Evolutionary conservation across 92 coral and sea anemone genomes (phyloP).

Genomic region (Phymanthus crucifer): DNA sequence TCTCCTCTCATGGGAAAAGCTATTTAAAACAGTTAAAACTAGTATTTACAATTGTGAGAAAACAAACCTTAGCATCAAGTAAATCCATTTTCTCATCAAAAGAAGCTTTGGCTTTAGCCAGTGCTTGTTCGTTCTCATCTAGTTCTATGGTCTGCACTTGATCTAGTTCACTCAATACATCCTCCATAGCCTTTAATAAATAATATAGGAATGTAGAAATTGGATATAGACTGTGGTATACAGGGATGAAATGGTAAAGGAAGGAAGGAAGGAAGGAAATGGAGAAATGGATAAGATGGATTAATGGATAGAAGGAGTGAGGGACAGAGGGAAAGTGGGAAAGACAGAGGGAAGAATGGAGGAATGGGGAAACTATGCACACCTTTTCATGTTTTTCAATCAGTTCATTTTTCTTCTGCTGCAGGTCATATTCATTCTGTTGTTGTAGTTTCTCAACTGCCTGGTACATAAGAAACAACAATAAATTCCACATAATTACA

Average conservation of each 20-base stretch:
- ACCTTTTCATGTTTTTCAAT: slow-evolving; percentile 93
- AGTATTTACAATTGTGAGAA: no score
- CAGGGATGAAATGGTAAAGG: no score
- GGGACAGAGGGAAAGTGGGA: no score
- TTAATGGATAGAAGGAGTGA: no score
- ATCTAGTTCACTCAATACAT: slow-evolving; percentile 64
- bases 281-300: no score
- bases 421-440: slow-evolving; percentile 84
- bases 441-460: slow-evolving; percentile 84
- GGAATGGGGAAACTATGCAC: background rate
- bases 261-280: no score
- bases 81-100: slow-evolving; percentile 78
- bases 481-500: background rate
- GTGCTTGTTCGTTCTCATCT: slow-evolving; percentile 53
- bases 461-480: slow-evolving; percentile 24
- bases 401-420: slow-evolving; percentile 85
- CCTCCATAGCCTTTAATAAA: slow-evolving; percentile 67
- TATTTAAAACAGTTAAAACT: no score
- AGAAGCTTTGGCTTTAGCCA: slow-evolving; percentile 49
- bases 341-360: no score
- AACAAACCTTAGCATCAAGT: slow-evolving; percentile 71
- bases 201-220: background rate
- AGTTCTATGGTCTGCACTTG: slow-evolving; percentile 66
- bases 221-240: background rate
- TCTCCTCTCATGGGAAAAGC: no score